These are phyloP conservation scores for Chaetodon trifasciatus DNA, from an alignment of 2,797 vertebrate species.

Conservation along the genomic window DNA sequence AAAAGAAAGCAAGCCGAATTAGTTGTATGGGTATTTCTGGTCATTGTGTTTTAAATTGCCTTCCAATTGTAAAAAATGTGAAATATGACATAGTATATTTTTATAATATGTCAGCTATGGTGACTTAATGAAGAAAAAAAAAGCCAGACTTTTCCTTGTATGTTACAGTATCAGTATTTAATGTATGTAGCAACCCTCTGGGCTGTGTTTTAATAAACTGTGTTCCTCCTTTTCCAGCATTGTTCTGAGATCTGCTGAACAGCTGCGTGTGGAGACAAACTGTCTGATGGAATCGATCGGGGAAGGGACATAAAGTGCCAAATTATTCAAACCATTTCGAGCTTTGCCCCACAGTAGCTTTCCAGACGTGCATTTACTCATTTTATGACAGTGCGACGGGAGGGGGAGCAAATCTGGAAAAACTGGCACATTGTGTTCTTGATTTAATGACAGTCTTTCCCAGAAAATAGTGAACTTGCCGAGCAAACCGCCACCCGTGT, in stretches of 20 bases:
- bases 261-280: constrained; percentile 29
- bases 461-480: neutral
- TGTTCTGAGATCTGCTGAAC: constrained; percentile 54
- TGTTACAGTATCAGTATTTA: constrained; percentile 72
- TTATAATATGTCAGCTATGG: constrained; percentile 74
- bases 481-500: neutral
- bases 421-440: neutral
- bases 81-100: constrained; percentile 80
- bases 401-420: neutral
- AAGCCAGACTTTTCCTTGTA: constrained; percentile 62
- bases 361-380: constrained; percentile 17
- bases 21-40: constrained; percentile 74
- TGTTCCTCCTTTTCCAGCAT: constrained; percentile 56
- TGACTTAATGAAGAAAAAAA: constrained; percentile 60
- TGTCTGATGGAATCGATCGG: constrained; percentile 9
- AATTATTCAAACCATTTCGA: constrained; percentile 41
- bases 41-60: constrained; percentile 80
- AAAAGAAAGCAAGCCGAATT: constrained; percentile 38
- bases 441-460: neutral
- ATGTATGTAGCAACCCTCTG: constrained; percentile 59
- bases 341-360: constrained; percentile 9
- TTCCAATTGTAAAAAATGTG: constrained; percentile 79
- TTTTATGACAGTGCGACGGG: neutral
- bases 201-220: constrained; percentile 62
- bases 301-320: constrained; percentile 42